Evolutionary conservation across 2,888 invertebrate species (phyloP).

Genomic region (Bruchidius siliquastri): DNA sequence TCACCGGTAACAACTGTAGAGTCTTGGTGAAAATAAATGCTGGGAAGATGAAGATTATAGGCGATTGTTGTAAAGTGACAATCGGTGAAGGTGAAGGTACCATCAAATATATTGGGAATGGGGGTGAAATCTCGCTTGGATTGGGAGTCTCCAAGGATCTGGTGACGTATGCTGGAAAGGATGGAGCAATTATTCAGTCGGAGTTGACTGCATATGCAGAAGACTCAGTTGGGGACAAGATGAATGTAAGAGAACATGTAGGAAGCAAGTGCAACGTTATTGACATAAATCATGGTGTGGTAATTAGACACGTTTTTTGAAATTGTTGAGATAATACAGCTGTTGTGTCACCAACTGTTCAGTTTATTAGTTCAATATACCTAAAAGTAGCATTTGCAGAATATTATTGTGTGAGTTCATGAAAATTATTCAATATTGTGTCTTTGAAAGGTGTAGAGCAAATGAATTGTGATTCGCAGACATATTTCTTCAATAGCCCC

Average conservation of each 20-base stretch:
- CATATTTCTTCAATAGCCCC: too few relatives aligned
- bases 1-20: slow-evolving; percentile 26
- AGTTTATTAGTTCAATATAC: neutral
- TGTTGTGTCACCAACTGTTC: neutral
- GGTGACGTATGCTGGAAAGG: slow-evolving; percentile 22
- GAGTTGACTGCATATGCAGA: neutral
- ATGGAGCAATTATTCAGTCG: slow-evolving; percentile 12
- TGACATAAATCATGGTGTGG: neutral
- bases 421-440: too few relatives aligned
- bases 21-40: slow-evolving; percentile 19
- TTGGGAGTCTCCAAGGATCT: slow-evolving; percentile 14
- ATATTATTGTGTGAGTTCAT: too few relatives aligned
- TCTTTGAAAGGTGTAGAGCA: too few relatives aligned
- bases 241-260: neutral
- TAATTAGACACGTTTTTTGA: neutral
- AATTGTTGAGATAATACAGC: neutral
- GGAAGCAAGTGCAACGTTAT: neutral
- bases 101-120: slow-evolving; percentile 25
- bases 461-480: too few relatives aligned
- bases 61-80: slow-evolving; percentile 19
- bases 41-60: slow-evolving; percentile 21
- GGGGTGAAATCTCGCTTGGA: slow-evolving; percentile 20
- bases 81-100: slow-evolving; percentile 22
- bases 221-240: neutral
- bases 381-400: neutral